Percentiles rank a stretch among this genome's conserved stretches.
These are phyloP conservation scores for Margaritifera margaritifera DNA, from an alignment of 2,888 invertebrate genomes.

Conservation along the genomic window DNA sequence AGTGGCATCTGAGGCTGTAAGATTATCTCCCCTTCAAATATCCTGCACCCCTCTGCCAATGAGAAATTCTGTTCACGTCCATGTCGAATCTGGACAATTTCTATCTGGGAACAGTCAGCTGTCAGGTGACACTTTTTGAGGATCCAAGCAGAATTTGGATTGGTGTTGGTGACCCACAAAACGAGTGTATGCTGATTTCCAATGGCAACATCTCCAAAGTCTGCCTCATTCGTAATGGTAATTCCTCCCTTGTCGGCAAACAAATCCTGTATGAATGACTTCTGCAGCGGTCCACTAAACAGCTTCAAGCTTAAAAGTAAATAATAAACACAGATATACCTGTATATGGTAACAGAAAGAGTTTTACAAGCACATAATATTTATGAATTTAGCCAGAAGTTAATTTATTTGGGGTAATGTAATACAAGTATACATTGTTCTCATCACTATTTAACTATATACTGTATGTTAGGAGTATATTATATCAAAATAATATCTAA, in stretches of 20 bases:
- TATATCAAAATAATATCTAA: too few species aligned
- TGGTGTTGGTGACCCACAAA: slow-evolving; percentile 41
- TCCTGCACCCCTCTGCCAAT: too few species aligned
- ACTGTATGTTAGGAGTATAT: too few species aligned
- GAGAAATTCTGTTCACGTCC: too few species aligned
- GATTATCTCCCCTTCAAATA: too few species aligned
- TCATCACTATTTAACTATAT: too few species aligned
- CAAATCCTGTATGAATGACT: slow-evolving; percentile 40
- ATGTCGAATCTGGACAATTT: slow-evolving; percentile 8
- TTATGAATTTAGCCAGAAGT: too few species aligned
- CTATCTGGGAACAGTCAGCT: slow-evolving; percentile 38
- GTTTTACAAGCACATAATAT: not conserved
- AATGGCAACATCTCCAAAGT: slow-evolving; percentile 35
- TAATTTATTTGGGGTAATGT: too few species aligned
- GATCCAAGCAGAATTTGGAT: slow-evolving; percentile 24
- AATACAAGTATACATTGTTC: too few species aligned
- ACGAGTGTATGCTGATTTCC: slow-evolving; percentile 31
- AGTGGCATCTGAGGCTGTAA: too few species aligned
- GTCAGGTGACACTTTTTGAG: slow-evolving; percentile 43
- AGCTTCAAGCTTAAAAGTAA: slow-evolving; percentile 28
- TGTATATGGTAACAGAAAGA: too few species aligned
- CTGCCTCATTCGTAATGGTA: slow-evolving; percentile 31
- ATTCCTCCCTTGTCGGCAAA: slow-evolving; percentile 47
- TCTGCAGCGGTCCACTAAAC: slow-evolving; percentile 33
- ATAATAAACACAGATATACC: not conserved